Evolutionary conservation across 1,140 invertebrate species (phyloP).

Genomic region (Brachionus calyciflorus): DNA sequence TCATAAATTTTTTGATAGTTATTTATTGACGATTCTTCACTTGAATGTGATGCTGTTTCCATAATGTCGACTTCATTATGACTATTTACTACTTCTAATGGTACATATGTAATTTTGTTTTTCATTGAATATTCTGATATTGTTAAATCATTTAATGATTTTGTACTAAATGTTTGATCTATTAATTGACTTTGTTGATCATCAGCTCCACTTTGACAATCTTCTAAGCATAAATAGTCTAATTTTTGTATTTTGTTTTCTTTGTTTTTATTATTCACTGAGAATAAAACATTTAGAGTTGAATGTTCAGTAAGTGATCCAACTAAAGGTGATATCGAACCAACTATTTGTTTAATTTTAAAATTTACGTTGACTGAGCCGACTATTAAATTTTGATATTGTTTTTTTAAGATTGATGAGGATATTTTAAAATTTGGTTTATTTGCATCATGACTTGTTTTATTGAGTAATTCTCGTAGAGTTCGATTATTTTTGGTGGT

Average conservation of each 20-base stretch:
- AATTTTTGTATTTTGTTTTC: not conserved
- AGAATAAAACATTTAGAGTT: not conserved
- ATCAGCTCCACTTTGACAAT: slow-evolving; percentile 11
- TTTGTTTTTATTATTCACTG: not conserved
- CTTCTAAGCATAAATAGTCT: slow-evolving; percentile 1
- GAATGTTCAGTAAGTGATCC: not conserved
- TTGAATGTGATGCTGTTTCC: not conserved
- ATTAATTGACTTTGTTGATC: not conserved
- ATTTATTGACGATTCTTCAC: not conserved
- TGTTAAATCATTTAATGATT: not conserved
- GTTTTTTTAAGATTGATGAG: not conserved
- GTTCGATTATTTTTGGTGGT: not conserved
- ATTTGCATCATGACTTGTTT: not conserved
- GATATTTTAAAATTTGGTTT: not conserved
- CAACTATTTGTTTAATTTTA: not conserved
- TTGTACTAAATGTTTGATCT: not conserved
- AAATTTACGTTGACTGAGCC: not conserved
- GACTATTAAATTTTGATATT: not conserved
- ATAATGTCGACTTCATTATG: not conserved
- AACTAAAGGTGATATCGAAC: not conserved
- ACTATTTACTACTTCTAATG: slow-evolving; percentile 8
- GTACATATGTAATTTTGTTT: slow-evolving; percentile 16
- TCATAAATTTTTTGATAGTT: slow-evolving; percentile 25
- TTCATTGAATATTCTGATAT: not conserved
- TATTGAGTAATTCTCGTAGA: not conserved